phyloP scores from a whole-genome alignment of 2,888 invertebrate species.

The Notodonta dromedarius region DNA sequence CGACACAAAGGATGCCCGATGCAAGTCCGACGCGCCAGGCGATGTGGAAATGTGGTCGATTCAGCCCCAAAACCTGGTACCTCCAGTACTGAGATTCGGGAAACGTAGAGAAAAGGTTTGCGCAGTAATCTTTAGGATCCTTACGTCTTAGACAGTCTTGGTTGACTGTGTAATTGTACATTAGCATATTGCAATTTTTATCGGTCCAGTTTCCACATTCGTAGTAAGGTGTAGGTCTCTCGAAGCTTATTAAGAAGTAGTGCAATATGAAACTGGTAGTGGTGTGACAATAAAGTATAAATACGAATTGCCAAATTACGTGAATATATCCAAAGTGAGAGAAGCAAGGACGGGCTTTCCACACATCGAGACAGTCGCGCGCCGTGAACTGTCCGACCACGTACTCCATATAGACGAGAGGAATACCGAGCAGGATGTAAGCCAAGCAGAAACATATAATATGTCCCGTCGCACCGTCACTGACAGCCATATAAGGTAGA shows the following conservation, averaged over 20 bases:
- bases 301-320: constrained; percentile 21
- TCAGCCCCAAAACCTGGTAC: constrained; percentile 39
- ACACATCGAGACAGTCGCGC: constrained; percentile 66
- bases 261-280: constrained; percentile 58
- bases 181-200: constrained; percentile 53
- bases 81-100: constrained; percentile 73
- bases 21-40: constrained; percentile 66
- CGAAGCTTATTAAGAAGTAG: constrained; percentile 72
- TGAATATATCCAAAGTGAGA: constrained; percentile 61
- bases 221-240: constrained; percentile 65
- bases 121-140: constrained; percentile 48
- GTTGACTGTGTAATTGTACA: constrained; percentile 61
- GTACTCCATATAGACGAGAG: constrained; percentile 70
- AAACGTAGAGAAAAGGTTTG: constrained; percentile 53
- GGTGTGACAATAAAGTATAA: constrained; percentile 57
- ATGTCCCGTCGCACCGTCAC: neutral
- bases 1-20: constrained; percentile 50
- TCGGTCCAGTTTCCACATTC: constrained; percentile 61
- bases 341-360: constrained; percentile 62
- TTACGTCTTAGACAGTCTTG: constrained; percentile 57
- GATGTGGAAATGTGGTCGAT: constrained; percentile 34
- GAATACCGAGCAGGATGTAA: constrained; percentile 49
- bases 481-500: neutral
- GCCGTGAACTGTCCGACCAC: constrained; percentile 73
- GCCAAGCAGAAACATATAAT: neutral